Base-by-base conservation (phyloP, 2,888 invertebrate species). In the Leptopilina syphax region DNA sequence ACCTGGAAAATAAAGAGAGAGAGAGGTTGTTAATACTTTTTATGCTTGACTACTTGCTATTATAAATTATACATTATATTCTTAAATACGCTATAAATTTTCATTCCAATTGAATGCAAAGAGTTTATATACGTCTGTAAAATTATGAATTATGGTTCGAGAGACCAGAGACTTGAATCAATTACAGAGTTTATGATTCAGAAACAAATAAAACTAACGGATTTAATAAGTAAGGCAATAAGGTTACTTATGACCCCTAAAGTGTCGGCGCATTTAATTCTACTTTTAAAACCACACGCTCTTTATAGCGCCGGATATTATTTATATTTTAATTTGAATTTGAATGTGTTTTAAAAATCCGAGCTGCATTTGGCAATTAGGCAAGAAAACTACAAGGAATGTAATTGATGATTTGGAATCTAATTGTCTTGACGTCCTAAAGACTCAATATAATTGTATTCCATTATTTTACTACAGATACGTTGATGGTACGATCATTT, bases 161-260 rank as follows among this genome's bases (percentile, higher is more conserved):
- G 10, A 27, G 24, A 9, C 27, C 50, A 10, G 10, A 27, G 24
- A 9, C 27, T 68, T 68, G 50, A 50, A 68, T 47, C 24, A 27
- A 2, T 50, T 68, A 68, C 24, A 13, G 50, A 24, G 50, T 50
- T 68, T 68, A 68, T 68, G 68, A 68, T 50, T 27, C 24, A 68
- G 50, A 68, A 50, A 18, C 27, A 12, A 68, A 68, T 50, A 68
- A 27, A 68, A 68, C 24, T 68, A 68, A 50, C 50, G 68, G 68
- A 68, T 68, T 68, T 50, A 18, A 12, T 68, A 68, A 50, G 47
- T 47, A 47, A 24, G 50, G 13, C 12, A 13, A n/a, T 50, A 68
- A 63, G 24, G 24, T 47, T 6, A 7, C 12, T 47, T 68, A 68
- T 44, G 44, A 68, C 50, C 50, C 10, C 47, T 50, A 18, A 12